A percentile compares a stretch with the other conserved stretches of the same genome.
These are phyloP conservation scores for Butorides virescens DNA, from an alignment of 2,113 vertebrate species.

Conservation along the genomic window DNA sequence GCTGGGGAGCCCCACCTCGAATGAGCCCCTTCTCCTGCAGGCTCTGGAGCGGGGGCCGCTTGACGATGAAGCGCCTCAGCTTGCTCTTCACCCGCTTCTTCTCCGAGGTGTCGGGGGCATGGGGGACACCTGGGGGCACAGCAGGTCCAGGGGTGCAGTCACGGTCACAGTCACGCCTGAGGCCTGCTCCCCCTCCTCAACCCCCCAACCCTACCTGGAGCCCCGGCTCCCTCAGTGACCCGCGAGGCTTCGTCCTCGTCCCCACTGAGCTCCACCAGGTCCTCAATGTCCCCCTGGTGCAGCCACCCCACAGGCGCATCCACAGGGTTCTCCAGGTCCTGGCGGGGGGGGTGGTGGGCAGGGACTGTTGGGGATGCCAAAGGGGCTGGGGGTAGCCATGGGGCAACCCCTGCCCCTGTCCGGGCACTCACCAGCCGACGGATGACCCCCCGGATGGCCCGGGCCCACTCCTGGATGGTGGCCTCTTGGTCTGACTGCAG, in stretches of 20 bases:
- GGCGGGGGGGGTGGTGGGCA: neutral
- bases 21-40: conserved; percentile 92
- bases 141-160: neutral
- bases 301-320: conserved; percentile 80
- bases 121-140: conserved; percentile 71
- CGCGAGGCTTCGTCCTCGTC: conserved; percentile 79
- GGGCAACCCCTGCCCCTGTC: neutral
- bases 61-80: conserved; percentile 86
- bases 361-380: neutral
- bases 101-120: conserved; percentile 70
- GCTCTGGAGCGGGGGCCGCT: conserved; percentile 85
- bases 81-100: conserved; percentile 85
- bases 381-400: no score
- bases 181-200: no score
- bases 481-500: conserved; percentile 87
- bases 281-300: conserved; percentile 71
- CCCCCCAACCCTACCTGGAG: neutral
- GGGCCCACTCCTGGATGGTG: conserved; percentile 86
- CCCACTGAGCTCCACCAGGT: conserved; percentile 84
- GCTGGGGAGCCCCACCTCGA: conserved; percentile 75
- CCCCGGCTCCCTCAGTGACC: neutral
- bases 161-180: neutral
- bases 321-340: conserved; percentile 90
- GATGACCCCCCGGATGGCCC: conserved; percentile 82
- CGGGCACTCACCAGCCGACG: conserved; percentile 80